A percentile compares a stretch with the other conserved stretches of the same genome.
These are phyloP conservation scores for Nycticorax nycticorax DNA, from an alignment of 2,113 vertebrate genomes.

Conservation along the genomic window DNA sequence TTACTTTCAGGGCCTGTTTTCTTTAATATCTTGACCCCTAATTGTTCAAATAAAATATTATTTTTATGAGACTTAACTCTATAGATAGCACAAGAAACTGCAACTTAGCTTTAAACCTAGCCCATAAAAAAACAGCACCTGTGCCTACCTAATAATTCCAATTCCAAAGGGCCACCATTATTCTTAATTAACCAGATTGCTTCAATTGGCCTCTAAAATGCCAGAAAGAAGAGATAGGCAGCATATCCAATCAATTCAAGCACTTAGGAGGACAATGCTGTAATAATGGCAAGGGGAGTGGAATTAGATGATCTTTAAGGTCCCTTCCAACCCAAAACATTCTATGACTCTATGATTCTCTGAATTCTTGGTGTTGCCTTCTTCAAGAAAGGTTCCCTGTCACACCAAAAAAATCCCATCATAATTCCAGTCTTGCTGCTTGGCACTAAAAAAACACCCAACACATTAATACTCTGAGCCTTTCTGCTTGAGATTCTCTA, in stretches of 20 bases:
- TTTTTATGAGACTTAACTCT: background rate
- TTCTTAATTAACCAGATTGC: background rate
- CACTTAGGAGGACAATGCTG: background rate
- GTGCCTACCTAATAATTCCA: background rate
- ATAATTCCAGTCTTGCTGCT: background rate
- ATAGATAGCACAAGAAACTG: background rate
- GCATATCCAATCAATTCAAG: background rate
- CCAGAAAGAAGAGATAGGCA: background rate
- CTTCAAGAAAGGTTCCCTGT: background rate
- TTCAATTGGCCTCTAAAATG: background rate
- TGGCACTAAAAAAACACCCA: accelerated
- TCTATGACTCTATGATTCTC: background rate
- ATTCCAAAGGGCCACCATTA: background rate
- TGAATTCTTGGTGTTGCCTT: background rate
- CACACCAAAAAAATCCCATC: background rate
- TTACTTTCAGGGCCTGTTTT: background rate
- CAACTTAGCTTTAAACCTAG: background rate
- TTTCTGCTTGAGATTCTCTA: background rate
- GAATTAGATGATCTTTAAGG: background rate
- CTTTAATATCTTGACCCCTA: background rate
- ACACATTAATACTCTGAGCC: background rate
- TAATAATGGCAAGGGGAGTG: background rate
- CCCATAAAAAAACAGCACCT: background rate
- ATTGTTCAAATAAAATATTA: background rate
- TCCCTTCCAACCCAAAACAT: background rate